These are phyloP conservation scores for Mylabris phalerata DNA, from an alignment of 1,140 invertebrate species.

Conservation along the genomic window DNA sequence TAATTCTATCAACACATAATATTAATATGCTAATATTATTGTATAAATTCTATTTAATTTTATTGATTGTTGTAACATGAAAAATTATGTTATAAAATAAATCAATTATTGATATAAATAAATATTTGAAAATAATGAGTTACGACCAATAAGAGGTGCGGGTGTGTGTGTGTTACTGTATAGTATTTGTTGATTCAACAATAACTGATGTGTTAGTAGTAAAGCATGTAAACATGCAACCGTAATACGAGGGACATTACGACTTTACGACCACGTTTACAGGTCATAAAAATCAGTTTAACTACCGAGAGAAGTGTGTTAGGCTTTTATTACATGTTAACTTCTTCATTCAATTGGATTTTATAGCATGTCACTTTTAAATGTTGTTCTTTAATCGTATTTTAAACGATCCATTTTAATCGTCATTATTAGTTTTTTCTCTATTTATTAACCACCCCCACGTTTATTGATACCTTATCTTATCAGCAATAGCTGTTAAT, in stretches of 20 bases:
- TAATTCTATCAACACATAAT: too few species aligned
- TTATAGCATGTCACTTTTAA: slow-evolving; percentile 23
- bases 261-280: slow-evolving; percentile 37
- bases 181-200: slow-evolving; percentile 26
- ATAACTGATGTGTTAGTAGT: slow-evolving; percentile 20
- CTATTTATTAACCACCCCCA: not conserved
- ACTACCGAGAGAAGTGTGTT: slow-evolving; percentile 29
- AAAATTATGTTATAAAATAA: too few species aligned
- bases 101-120: too few species aligned
- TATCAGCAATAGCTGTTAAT: not conserved
- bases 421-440: too few species aligned
- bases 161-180: not conserved
- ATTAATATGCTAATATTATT: too few species aligned
- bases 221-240: slow-evolving; percentile 34
- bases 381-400: slow-evolving; percentile 22
- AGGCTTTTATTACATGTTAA: slow-evolving; percentile 27
- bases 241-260: slow-evolving; percentile 38
- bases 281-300: slow-evolving; percentile 40
- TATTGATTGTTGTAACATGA: too few species aligned
- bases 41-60: too few species aligned
- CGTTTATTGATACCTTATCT: slow-evolving; percentile 18
- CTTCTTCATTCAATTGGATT: slow-evolving; percentile 23
- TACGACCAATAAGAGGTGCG: slow-evolving; percentile 25
- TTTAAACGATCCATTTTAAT: slow-evolving; percentile 23
- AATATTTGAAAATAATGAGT: slow-evolving; percentile 14